Percentiles rank a stretch among this genome's conserved stretches.
Conservation (phyloP, 64 coral and sea anemone genomes). For the Stylophora pistillata region DNA sequence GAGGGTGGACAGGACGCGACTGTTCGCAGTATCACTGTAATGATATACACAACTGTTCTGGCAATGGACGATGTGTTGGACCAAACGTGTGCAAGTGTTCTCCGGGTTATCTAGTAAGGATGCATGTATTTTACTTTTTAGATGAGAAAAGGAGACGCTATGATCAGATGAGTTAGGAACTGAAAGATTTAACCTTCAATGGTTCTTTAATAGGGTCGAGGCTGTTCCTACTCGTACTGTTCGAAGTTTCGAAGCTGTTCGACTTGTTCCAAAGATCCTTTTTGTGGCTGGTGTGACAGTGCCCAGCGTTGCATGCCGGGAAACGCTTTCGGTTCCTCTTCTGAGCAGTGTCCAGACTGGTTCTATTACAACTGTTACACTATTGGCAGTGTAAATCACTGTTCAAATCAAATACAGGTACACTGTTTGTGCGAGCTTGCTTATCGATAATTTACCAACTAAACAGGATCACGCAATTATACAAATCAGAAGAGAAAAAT, state of each 20-base stretch:
- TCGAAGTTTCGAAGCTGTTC: constrained; percentile 44
- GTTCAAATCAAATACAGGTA: constrained; percentile 66
- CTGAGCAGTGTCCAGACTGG: constrained; percentile 60
- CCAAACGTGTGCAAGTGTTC: constrained; percentile 73
- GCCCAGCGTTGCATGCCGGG: constrained; percentile 59
- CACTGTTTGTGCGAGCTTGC: background rate
- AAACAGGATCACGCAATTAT: too few species aligned
- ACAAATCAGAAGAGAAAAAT: too few species aligned
- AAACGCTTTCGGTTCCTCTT: constrained; percentile 7
- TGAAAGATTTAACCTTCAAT: background rate
- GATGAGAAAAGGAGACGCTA: too few species aligned
- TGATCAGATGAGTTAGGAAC: too few species aligned
- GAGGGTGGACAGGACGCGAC: constrained; percentile 69
- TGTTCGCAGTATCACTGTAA: constrained; percentile 67
- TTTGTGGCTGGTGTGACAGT: constrained; percentile 78
- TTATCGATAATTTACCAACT: too few species aligned
- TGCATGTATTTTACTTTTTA: too few species aligned
- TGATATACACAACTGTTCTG: constrained; percentile 72
- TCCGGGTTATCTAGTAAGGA: constrained; percentile 43
- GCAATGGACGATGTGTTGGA: constrained; percentile 60
- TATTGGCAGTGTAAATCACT: constrained; percentile 48
- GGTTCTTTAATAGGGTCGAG: constrained; percentile 43
- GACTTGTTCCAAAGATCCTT: constrained; percentile 34
- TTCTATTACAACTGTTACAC: constrained; percentile 77
- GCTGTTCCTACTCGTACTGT: constrained; percentile 63